These are phyloP conservation scores for Autographa pulchrina DNA, from an alignment of 2,888 invertebrate genomes.

Conservation along the genomic window DNA sequence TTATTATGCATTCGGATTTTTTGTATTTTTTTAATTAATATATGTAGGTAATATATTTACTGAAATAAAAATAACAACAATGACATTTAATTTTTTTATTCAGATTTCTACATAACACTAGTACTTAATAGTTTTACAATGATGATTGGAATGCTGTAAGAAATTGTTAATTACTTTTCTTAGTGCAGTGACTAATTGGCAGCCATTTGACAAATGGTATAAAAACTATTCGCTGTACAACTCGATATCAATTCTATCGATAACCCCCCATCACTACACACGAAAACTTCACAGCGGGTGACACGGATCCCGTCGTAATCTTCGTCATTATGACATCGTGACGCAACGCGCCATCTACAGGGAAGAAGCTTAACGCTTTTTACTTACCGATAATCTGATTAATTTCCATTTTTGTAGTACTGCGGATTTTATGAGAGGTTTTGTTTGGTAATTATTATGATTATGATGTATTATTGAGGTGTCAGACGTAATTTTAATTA, in stretches of 20 bases:
- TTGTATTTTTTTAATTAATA: no score
- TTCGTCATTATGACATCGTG: constrained; percentile 76
- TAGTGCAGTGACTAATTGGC: no score
- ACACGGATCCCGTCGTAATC: constrained; percentile 72
- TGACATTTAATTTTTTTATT: no score
- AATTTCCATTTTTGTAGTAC: constrained; percentile 54
- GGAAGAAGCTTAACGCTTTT: constrained; percentile 70
- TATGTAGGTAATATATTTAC: no score
- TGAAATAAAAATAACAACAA: no score
- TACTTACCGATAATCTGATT: constrained; percentile 59
- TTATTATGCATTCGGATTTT: no score
- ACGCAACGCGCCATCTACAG: constrained; percentile 72
- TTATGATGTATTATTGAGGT: constrained; percentile 25
- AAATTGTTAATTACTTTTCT: no score
- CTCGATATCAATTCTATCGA: constrained; percentile 33
- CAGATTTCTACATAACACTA: no score
- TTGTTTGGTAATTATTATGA: constrained; percentile 13
- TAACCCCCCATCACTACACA: constrained; percentile 61
- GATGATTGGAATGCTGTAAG: no score
- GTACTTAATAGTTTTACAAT: no score
- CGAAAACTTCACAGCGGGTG: constrained; percentile 67
- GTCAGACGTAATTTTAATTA: background rate
- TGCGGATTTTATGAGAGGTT: constrained; percentile 46
- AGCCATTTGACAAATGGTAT: no score
- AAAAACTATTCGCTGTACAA: no score